Evolutionary conservation across 2,888 invertebrate species (phyloP).

Genomic region (Megamerina dolium): DNA sequence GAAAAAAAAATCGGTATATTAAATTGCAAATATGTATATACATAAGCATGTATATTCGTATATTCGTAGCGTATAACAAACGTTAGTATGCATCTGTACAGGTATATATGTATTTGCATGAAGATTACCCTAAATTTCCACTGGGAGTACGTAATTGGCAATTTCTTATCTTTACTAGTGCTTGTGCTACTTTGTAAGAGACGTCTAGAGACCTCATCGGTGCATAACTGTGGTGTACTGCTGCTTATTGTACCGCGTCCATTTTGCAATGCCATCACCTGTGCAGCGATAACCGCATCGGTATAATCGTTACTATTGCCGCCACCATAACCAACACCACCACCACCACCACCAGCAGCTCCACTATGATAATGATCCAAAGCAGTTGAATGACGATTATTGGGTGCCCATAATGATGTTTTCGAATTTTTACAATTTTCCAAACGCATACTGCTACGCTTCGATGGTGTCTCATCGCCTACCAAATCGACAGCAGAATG

Average conservation of each 20-base stretch:
- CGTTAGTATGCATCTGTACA: too few relatives aligned
- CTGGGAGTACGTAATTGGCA: conserved; percentile 56
- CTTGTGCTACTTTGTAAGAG: conserved; percentile 49
- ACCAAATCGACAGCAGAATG: conserved; percentile 56
- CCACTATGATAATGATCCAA: conserved; percentile 37
- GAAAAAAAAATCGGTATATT: too few relatives aligned
- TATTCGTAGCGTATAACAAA: too few relatives aligned
- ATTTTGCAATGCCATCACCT: conserved; percentile 36
- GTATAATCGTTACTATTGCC: conserved; percentile 23
- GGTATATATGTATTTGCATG: too few relatives aligned
- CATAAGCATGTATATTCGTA: too few relatives aligned
- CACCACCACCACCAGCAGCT: conserved; percentile 9
- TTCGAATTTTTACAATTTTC: conserved; percentile 25
- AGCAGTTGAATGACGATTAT: conserved; percentile 43
- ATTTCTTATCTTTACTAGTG: conserved; percentile 50
- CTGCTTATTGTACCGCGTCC: conserved; percentile 22
- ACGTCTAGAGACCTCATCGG: conserved; percentile 54
- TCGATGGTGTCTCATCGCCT: conserved; percentile 36
- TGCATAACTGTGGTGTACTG: conserved; percentile 23
- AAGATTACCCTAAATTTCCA: conserved; percentile 58
- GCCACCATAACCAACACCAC: conserved; percentile 29
- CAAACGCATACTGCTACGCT: conserved; percentile 32
- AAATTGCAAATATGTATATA: too few relatives aligned
- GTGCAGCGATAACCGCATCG: conserved; percentile 37
- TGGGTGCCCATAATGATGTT: conserved; percentile 25